A percentile compares a stretch with the other conserved stretches of the same genome.
Evolutionary conservation across 2,113 vertebrate genomes (phyloP).

Genomic region (Camelus bactrianus): DNA sequence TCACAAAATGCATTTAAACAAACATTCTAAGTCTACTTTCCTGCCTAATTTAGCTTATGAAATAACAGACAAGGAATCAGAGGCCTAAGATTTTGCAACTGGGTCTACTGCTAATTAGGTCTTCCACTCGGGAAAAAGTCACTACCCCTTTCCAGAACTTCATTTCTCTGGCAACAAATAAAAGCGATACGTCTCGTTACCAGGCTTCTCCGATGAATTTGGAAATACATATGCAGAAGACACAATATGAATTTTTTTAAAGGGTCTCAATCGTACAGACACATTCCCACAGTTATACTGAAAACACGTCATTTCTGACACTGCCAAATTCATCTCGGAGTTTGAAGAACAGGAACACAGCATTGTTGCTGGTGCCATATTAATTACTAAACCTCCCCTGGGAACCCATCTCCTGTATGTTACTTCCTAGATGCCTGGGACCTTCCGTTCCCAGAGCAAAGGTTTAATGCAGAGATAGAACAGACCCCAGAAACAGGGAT

Average conservation of each 20-base stretch:
- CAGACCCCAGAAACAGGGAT: background rate
- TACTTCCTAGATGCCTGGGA: constrained; percentile 47
- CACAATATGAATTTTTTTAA: background rate
- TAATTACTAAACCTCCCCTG: constrained; percentile 56
- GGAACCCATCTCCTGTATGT: constrained; percentile 26
- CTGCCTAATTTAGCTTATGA: constrained; percentile 27
- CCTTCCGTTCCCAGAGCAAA: constrained; percentile 41
- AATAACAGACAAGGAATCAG: constrained; percentile 50
- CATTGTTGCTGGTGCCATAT: background rate
- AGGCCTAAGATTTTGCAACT: constrained; percentile 28
- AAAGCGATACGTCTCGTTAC: constrained; percentile 46
- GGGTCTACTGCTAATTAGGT: constrained; percentile 56
- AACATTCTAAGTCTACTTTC: background rate
- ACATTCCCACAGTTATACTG: constrained; percentile 55
- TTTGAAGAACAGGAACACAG: background rate
- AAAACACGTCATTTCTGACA: constrained; percentile 72
- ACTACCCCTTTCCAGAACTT: background rate
- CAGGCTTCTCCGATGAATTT: background rate
- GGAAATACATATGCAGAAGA: constrained; percentile 53
- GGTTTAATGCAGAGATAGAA: constrained; percentile 44
- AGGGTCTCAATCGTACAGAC: constrained; percentile 55
- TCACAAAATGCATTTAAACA: background rate
- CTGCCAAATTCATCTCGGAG: constrained; percentile 55
- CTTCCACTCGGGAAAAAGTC: constrained; percentile 47
- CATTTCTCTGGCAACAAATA: constrained; percentile 57